A percentile compares a stretch with the other conserved stretches of the same genome.
Evolutionary conservation across 2,888 invertebrate genomes (phyloP).

Genomic region (Idaea biselata): DNA sequence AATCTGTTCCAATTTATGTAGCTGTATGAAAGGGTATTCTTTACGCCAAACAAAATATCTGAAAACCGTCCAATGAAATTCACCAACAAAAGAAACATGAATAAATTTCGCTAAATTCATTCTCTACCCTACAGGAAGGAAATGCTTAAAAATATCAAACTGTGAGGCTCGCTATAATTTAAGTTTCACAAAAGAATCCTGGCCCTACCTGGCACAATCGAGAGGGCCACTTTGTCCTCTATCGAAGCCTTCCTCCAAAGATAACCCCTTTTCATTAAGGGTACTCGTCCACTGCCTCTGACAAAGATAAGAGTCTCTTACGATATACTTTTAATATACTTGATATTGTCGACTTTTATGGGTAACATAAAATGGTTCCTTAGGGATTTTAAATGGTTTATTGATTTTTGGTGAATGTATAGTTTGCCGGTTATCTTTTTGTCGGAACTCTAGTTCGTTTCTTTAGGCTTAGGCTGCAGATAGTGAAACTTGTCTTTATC

Average conservation of each 20-base stretch:
- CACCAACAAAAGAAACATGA: not conserved
- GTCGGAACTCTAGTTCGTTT: too few species aligned
- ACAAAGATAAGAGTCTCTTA: slow-evolving; percentile 32
- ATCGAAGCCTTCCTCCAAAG: slow-evolving; percentile 21
- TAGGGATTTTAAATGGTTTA: slow-evolving; percentile 2
- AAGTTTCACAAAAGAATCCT: slow-evolving; percentile 21
- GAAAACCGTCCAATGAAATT: not conserved
- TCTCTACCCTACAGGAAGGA: not conserved
- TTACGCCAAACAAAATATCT: not conserved
- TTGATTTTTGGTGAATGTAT: not conserved
- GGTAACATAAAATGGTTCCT: not conserved
- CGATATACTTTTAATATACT: slow-evolving; percentile 26
- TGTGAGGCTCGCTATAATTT: not conserved
- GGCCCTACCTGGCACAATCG: slow-evolving; percentile 37
- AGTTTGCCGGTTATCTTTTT: not conserved
- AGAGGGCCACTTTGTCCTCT: slow-evolving; percentile 27
- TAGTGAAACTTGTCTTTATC: not conserved
- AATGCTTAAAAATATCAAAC: not conserved
- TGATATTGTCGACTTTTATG: not conserved
- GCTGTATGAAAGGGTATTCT: too few species aligned
- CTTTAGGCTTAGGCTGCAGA: too few species aligned
- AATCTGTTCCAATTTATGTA: too few species aligned
- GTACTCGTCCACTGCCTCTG: slow-evolving; percentile 33
- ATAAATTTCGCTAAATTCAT: not conserved
- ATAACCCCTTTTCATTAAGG: slow-evolving; percentile 56